Evolutionary conservation across 2,797 vertebrate species (phyloP).

Genomic region (Nyctalus aviator): DNA sequence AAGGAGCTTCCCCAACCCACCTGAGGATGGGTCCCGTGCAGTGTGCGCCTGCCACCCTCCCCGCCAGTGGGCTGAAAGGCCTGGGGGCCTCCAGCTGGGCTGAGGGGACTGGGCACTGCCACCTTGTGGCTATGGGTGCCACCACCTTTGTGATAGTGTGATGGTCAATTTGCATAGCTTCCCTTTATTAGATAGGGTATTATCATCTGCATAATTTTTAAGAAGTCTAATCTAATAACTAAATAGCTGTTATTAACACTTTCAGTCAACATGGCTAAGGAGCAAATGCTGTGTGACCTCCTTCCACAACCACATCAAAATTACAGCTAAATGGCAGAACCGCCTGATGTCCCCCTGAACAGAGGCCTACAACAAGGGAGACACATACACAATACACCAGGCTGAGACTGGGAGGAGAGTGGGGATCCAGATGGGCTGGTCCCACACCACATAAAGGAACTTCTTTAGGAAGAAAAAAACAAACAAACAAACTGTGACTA

Average conservation of each 20-base stretch:
- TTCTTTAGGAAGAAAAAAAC: background rate
- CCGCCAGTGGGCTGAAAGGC: too few relatives aligned
- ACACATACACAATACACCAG: background rate
- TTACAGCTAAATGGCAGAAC: background rate
- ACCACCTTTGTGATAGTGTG: too few relatives aligned
- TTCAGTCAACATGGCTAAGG: background rate
- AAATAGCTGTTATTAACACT: background rate
- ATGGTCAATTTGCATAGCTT: too few relatives aligned
- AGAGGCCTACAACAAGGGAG: background rate
- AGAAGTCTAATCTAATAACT: constrained; percentile 32
- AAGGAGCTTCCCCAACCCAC: too few relatives aligned
- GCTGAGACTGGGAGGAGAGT: background rate
- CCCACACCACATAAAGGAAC: background rate
- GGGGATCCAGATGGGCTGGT: background rate
- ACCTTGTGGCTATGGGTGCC: too few relatives aligned
- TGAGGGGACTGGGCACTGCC: too few relatives aligned
- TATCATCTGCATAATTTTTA: constrained; percentile 8
- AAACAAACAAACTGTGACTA: background rate
- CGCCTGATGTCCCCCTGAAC: background rate
- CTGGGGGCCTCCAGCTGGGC: too few relatives aligned
- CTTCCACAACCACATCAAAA: background rate
- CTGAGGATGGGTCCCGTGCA: too few relatives aligned
- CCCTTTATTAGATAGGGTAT: background rate
- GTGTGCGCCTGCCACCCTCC: too few relatives aligned
- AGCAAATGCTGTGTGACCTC: background rate